Percentiles rank a stretch among this genome's conserved stretches.
Conservation (phyloP, 2,797 vertebrate genomes). For the Triplophysa bombifrons region DNA sequence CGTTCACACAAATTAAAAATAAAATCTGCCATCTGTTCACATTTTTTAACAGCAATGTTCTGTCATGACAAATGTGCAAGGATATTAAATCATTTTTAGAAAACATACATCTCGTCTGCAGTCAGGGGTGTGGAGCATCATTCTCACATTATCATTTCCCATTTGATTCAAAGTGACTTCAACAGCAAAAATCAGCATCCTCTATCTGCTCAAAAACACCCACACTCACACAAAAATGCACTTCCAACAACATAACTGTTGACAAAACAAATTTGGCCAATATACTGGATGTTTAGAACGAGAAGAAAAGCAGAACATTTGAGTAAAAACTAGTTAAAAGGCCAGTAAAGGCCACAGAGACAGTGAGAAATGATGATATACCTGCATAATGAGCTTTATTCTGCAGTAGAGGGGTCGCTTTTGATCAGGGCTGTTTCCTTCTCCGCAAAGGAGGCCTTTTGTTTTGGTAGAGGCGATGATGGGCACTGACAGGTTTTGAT, state of each 20-base stretch:
- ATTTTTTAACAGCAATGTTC: neutral
- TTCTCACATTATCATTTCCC: neutral
- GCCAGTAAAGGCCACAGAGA: slow-evolving; percentile 33
- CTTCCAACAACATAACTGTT: neutral
- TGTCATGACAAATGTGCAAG: neutral
- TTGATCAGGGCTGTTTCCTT: slow-evolving; percentile 15
- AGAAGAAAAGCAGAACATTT: neutral
- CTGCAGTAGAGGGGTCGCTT: neutral
- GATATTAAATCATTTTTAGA: neutral
- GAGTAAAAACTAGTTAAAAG: slow-evolving; percentile 25
- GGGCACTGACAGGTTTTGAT: slow-evolving; percentile 51
- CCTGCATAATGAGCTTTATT: slow-evolving; percentile 24
- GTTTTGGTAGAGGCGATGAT: slow-evolving; percentile 40
- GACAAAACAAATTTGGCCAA: neutral
- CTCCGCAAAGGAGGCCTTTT: slow-evolving; percentile 37
- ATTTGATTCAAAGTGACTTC: neutral
- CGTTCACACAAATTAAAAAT: neutral
- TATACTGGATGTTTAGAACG: neutral
- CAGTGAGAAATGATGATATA: neutral
- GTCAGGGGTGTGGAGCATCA: neutral
- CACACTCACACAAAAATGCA: neutral
- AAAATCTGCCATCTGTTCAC: neutral
- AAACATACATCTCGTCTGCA: neutral
- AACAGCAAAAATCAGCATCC: neutral
- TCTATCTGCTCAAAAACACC: neutral